Evolutionary conservation across 2,113 vertebrate genomes (phyloP).

Genomic region (Istiophorus platypterus): DNA sequence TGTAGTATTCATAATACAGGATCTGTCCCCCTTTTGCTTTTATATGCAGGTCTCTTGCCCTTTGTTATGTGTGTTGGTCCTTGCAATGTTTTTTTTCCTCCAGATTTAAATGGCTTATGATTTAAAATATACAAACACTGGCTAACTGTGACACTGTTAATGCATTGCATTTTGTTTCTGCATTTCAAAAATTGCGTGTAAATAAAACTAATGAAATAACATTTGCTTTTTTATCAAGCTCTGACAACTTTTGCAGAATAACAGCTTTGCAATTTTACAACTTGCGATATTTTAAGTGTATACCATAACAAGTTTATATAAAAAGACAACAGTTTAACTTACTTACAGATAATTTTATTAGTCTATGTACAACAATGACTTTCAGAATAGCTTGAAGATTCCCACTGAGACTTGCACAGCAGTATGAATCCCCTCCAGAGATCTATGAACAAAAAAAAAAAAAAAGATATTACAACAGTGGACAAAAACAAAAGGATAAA

Average conservation of each 20-base stretch:
- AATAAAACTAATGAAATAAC: constrained; percentile 80
- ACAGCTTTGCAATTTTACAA: not conserved
- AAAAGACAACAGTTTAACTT: not conserved
- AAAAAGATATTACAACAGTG: not conserved
- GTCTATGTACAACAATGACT: constrained; percentile 76
- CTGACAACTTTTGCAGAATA: not conserved
- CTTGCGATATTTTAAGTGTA: too few relatives aligned
- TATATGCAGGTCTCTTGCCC: constrained; percentile 61
- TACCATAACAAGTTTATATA: too few relatives aligned
- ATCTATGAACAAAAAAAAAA: constrained; percentile 24
- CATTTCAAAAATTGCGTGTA: constrained; percentile 83
- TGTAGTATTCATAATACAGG: constrained; percentile 70
- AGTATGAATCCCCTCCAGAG: not conserved
- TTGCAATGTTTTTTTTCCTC: constrained; percentile 45
- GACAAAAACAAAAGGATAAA: not conserved
- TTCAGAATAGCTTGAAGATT: constrained; percentile 25
- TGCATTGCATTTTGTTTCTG: constrained; percentile 79
- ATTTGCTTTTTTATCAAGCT: constrained; percentile 12
- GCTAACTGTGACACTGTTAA: constrained; percentile 84
- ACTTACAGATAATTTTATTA: constrained; percentile 68
- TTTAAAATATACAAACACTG: constrained; percentile 81
- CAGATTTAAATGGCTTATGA: constrained; percentile 70
- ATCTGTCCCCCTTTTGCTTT: constrained; percentile 63
- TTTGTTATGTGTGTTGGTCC: constrained; percentile 70
- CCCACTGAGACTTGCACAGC: constrained; percentile 16